Conservation (phyloP, 53 echinoderm and acorn worm species). For the Arbacia lixula region DNA sequence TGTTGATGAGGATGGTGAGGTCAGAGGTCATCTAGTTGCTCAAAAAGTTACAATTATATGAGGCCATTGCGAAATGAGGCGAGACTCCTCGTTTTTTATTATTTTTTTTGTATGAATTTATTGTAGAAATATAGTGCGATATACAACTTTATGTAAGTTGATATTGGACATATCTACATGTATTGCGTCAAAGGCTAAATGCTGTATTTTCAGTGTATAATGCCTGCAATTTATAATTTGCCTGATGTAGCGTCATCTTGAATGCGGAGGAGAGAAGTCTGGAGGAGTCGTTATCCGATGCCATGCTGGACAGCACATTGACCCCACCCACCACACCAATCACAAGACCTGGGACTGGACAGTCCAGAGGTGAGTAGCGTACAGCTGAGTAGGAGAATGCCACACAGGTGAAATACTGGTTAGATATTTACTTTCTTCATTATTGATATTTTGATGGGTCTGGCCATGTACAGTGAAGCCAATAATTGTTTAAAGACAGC, state of each 20-base stretch:
- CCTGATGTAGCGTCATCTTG: constrained; percentile 63
- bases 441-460: not conserved
- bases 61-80: too few species aligned
- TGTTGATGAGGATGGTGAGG: too few species aligned
- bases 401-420: too few species aligned
- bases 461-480: too few species aligned
- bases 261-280: constrained; percentile 85
- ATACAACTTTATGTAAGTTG: too few species aligned
- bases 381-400: too few species aligned
- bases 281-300: constrained; percentile 89
- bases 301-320: constrained; percentile 82
- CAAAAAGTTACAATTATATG: too few species aligned
- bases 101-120: too few species aligned
- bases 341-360: constrained; percentile 29
- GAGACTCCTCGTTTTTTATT: too few species aligned
- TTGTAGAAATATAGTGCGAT: too few species aligned
- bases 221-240: not conserved
- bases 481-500: too few species aligned
- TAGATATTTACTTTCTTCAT: not conserved
- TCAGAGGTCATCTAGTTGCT: too few species aligned
- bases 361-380: constrained; percentile 8
- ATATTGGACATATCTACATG: not conserved
- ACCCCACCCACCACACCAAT: constrained; percentile 25
- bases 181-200: not conserved
- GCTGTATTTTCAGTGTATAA: not conserved